These are phyloP conservation scores for Nasua narica DNA, from an alignment of 2,797 vertebrate species.

Conservation along the genomic window DNA sequence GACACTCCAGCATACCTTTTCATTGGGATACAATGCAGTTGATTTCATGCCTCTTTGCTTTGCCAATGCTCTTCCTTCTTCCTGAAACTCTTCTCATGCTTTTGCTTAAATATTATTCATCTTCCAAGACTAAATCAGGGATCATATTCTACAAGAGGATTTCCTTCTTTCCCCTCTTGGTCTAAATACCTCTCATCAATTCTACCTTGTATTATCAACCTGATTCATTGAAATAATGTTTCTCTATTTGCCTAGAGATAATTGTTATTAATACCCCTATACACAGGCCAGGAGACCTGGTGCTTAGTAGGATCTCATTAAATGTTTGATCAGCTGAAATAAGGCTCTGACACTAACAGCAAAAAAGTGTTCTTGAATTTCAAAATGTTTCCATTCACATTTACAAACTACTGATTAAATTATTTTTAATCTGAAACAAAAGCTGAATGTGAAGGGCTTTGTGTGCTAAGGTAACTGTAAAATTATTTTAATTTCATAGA, in stretches of 20 bases:
- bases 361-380: neutral
- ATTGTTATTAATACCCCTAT: neutral
- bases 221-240: neutral
- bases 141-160: neutral
- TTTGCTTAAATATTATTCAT: neutral
- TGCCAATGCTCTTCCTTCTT: neutral
- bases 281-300: neutral
- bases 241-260: neutral
- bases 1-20: neutral
- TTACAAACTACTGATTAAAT: neutral
- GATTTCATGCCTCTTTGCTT: neutral
- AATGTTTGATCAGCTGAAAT: neutral
- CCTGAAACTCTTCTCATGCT: neutral
- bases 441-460: neutral
- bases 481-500: neutral
- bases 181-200: neutral
- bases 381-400: neutral
- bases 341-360: neutral
- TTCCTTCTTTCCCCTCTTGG: neutral
- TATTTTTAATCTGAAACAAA: slow-evolving; percentile 10
- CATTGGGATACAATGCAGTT: neutral
- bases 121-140: neutral
- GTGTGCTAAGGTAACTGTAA: neutral
- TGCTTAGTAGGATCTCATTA: neutral
- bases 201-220: neutral